These are phyloP conservation scores for Cancer borealis DNA, from an alignment of 2,888 invertebrate genomes.

Conservation along the genomic window DNA sequence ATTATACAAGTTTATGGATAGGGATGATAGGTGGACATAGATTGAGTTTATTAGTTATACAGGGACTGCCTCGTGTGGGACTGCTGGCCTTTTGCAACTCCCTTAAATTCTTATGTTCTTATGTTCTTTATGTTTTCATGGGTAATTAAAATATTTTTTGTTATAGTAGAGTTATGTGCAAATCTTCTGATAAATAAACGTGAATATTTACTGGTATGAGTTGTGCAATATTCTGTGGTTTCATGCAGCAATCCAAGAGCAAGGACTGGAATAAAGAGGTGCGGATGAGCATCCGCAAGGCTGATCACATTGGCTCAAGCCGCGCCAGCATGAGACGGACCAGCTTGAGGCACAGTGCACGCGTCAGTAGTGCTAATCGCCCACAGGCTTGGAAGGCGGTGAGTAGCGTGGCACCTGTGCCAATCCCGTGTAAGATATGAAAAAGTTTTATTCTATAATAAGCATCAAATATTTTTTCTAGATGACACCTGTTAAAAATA, in stretches of 20 bases:
- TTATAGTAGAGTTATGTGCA: background rate
- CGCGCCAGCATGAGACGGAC: constrained; percentile 58
- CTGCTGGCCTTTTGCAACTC: too few relatives aligned
- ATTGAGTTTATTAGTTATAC: too few relatives aligned
- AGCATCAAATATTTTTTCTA: background rate
- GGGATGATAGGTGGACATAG: too few relatives aligned
- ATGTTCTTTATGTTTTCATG: background rate
- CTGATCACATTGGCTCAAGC: constrained; percentile 72
- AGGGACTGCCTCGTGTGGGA: too few relatives aligned
- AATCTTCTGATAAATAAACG: background rate
- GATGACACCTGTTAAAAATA: background rate
- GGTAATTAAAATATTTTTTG: background rate
- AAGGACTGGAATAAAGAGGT: constrained; percentile 68
- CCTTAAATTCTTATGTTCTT: too few relatives aligned
- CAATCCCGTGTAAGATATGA: background rate
- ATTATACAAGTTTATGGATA: too few relatives aligned
- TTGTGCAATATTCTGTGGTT: background rate
- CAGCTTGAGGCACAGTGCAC: constrained; percentile 60
- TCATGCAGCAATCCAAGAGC: constrained; percentile 6
- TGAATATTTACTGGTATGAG: background rate
- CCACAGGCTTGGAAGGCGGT: constrained; percentile 43
- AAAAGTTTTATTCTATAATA: background rate
- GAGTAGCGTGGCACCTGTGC: background rate
- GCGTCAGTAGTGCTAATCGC: constrained; percentile 37
- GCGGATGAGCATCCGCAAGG: constrained; percentile 54